Conservation (phyloP, 1,140 invertebrate species). For the Choristoneura fumiferana region DNA sequence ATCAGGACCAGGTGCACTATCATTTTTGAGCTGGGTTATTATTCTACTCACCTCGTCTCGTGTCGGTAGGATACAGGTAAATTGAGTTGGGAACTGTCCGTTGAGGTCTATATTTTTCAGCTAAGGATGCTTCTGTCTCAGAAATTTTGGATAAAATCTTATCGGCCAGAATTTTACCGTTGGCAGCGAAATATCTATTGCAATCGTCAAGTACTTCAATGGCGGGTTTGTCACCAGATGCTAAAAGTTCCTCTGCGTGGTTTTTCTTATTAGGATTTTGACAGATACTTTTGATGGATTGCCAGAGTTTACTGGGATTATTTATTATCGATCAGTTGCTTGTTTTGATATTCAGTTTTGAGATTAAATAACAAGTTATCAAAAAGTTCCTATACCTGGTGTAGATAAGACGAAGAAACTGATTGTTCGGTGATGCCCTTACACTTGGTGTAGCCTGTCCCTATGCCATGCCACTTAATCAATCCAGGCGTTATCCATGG, state of each 20-base stretch:
- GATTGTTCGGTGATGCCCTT: constrained; percentile 14
- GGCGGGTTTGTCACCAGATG: not conserved
- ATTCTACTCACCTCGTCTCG: not conserved
- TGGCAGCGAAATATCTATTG: constrained; percentile 16
- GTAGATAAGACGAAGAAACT: constrained; percentile 11
- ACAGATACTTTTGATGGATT: constrained; percentile 21
- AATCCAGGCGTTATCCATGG: constrained; percentile 20
- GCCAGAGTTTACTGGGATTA: constrained; percentile 24
- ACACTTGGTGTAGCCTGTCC: constrained; percentile 19
- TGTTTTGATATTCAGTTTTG: constrained; percentile 14
- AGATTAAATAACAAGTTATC: constrained; percentile 11
- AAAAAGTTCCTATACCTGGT: not conserved
- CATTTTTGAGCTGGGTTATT: not conserved
- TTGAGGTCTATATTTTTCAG: not conserved
- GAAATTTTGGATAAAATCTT: not conserved
- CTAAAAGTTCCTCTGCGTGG: not conserved
- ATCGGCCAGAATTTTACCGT: constrained; percentile 15
- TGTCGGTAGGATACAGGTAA: not conserved
- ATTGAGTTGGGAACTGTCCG: not conserved
- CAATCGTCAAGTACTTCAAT: not conserved
- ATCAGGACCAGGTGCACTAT: constrained; percentile 9
- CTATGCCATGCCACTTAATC: constrained; percentile 17
- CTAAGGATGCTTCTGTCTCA: constrained; percentile 8
- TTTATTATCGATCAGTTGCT: constrained; percentile 2
- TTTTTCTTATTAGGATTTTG: not conserved